Conservation (phyloP, 2,797 vertebrate genomes). For the Poeciliopsis presidionis region DNA sequence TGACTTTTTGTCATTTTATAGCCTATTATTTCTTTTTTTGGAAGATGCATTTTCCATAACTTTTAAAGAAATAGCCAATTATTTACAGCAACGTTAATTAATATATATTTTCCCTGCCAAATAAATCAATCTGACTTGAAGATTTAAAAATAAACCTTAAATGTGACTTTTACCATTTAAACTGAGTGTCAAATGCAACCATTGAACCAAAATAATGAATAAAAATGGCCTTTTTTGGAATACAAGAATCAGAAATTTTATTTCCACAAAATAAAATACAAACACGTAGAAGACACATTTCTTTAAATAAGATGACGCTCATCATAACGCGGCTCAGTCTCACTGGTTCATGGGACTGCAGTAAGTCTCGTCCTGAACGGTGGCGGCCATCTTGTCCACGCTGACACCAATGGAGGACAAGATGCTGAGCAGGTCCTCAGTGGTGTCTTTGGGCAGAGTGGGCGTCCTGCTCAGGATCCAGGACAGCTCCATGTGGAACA, state of each 20-base stretch:
- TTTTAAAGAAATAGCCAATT: no score
- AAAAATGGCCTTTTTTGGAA: not conserved
- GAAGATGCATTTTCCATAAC: no score
- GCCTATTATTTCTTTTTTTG: no score
- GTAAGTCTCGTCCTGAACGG: constrained; percentile 53
- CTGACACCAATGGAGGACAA: constrained; percentile 52
- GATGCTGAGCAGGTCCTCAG: constrained; percentile 59
- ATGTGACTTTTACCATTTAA: not conserved
- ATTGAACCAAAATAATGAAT: not conserved
- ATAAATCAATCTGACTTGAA: not conserved
- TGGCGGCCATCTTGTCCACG: constrained; percentile 50
- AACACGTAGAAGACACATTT: not conserved
- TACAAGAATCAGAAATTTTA: not conserved
- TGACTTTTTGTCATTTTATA: no score
- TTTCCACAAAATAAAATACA: not conserved
- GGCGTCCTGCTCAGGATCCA: constrained; percentile 82
- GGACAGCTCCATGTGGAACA: constrained; percentile 74
- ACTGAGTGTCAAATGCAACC: not conserved
- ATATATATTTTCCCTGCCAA: no score
- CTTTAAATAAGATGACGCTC: not conserved
- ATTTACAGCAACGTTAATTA: no score
- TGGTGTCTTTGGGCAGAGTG: constrained; percentile 51
- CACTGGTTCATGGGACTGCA: constrained; percentile 52
- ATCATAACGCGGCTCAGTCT: not conserved
- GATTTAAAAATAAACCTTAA: not conserved